phyloP scores from a whole-genome alignment of 2,113 vertebrate species.

The Candoia aspera region DNA sequence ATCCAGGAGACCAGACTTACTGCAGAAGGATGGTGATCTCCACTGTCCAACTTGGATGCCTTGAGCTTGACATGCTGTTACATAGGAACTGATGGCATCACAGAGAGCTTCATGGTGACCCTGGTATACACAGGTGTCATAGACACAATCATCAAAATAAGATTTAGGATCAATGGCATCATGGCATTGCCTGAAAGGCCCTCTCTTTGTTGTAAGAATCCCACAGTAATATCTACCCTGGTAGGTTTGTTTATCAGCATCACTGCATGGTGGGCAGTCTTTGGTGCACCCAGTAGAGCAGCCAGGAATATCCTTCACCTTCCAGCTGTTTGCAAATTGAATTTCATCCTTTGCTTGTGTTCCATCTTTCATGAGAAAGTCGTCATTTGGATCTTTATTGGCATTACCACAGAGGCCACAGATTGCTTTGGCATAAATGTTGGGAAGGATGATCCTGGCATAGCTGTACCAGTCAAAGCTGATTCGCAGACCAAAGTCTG shows the following conservation, averaged over 20 bases:
- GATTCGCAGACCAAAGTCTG: conserved; percentile 54
- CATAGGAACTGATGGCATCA: conserved; percentile 60
- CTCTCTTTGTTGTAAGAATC: background rate
- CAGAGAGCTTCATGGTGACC: conserved; percentile 62
- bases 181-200: conserved; percentile 2
- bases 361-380: conserved; percentile 56
- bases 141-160: conserved; percentile 28
- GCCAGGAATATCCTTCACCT: conserved; percentile 64
- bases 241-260: background rate
- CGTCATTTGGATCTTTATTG: conserved; percentile 25
- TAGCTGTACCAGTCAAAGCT: conserved; percentile 74
- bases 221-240: background rate
- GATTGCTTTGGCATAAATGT: conserved; percentile 40
- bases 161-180: background rate
- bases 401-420: conserved; percentile 75
- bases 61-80: conserved; percentile 60
- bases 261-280: conserved; percentile 40
- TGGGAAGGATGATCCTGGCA: conserved; percentile 63
- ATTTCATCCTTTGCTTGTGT: rapidly evolving
- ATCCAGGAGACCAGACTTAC: conserved; percentile 54
- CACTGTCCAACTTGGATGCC: conserved; percentile 49
- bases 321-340: conserved; percentile 74
- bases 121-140: conserved; percentile 66
- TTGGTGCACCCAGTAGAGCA: conserved; percentile 65
- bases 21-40: conserved; percentile 63